Evolutionary conservation across 2,797 vertebrate species (phyloP).

Genomic region (Saxicola maurus): DNA sequence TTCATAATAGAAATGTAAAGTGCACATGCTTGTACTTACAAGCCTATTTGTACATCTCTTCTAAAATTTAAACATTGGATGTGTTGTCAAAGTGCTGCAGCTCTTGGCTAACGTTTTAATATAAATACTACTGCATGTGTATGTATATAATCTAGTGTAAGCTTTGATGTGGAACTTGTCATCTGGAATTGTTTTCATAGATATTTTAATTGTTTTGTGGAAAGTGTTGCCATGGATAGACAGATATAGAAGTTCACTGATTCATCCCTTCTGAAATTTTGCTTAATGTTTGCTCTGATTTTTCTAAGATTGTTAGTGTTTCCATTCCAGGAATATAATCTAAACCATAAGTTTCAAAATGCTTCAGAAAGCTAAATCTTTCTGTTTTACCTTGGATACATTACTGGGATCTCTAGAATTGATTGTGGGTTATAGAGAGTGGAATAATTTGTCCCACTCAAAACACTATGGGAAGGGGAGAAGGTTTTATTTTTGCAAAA

Average conservation of each 20-base stretch:
- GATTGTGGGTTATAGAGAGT: not conserved
- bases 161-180: conserved; percentile 11
- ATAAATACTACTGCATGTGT: not conserved
- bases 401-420: not conserved
- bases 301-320: not conserved
- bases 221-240: not conserved
- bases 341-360: not conserved
- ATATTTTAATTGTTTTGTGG: not conserved
- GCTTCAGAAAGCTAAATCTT: not conserved
- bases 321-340: not conserved
- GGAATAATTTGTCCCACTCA: not conserved
- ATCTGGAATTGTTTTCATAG: conserved; percentile 35
- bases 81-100: not conserved
- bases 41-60: not conserved
- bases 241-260: not conserved
- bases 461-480: not conserved
- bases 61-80: not conserved
- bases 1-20: not conserved
- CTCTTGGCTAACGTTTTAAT: not conserved
- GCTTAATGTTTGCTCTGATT: not conserved
- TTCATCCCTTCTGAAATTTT: conserved; percentile 12
- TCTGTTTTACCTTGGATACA: not conserved
- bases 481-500: not conserved
- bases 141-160: not conserved
- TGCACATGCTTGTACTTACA: not conserved